Conservation (phyloP, 2,888 invertebrate species). For the Apotomis betuletana region DNA sequence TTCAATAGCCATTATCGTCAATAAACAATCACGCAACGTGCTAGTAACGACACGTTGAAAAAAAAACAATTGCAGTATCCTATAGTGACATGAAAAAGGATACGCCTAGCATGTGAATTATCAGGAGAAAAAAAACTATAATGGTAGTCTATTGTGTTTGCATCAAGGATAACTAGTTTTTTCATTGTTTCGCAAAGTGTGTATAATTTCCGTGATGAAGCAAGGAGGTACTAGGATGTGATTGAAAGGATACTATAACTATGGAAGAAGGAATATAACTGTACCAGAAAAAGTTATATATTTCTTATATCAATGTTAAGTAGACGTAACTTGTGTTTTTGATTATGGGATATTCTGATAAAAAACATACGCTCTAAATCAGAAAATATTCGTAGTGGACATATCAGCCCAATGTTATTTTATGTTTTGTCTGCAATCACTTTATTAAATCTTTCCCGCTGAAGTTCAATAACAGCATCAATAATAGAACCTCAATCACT, state of each 20-base stretch:
- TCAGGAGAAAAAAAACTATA: constrained; percentile 66
- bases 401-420: too few species aligned
- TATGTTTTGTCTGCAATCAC: too few species aligned
- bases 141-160: constrained; percentile 69
- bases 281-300: neutral
- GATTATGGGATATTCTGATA: too few species aligned
- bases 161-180: constrained; percentile 76
- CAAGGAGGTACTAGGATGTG: constrained; percentile 46
- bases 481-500: neutral
- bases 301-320: too few species aligned
- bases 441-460: too few species aligned
- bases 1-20: constrained; percentile 12
- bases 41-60: constrained; percentile 42
- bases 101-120: constrained; percentile 70
- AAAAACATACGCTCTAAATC: too few species aligned
- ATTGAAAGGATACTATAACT: constrained; percentile 27
- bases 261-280: constrained; percentile 9
- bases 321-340: too few species aligned
- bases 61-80: constrained; percentile 50
- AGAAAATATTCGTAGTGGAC: too few species aligned
- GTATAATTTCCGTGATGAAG: constrained; percentile 69
- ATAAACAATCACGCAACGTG: constrained; percentile 51
- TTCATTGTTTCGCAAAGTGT: constrained; percentile 60
- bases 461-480: too few species aligned
- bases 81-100: constrained; percentile 63